Evolutionary conservation across 2,888 invertebrate species (phyloP), one percentile per base, ranked within the genome.

Genomic region (Nymphalis c-album): DNA sequence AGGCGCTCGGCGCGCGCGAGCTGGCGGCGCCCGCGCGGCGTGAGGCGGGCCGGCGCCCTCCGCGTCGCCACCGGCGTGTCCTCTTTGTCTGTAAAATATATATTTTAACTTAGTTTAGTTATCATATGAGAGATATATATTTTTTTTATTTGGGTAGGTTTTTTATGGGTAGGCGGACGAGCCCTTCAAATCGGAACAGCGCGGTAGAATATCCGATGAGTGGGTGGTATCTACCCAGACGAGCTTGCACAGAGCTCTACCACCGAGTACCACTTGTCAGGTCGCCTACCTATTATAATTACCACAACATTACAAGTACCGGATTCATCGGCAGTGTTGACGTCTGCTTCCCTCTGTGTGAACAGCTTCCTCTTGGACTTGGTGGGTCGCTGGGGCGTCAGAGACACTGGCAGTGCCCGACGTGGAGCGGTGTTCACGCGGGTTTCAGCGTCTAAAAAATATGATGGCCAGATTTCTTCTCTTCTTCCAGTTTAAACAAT

Each of bases 391-490:
- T 65, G 59, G 0, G 75, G 63, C 0, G 67, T 46, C 0, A 57
- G 48, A 0, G 70, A 60, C 2, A 47, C 60, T 0, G 75, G 75
- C 3, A 77, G 45, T 0, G 77, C 83, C 0, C 85, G 80, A 0
- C 87, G 78, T 0, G 85, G 86, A 0, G 84, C 85, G 0, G 91
- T 90, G 77, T 91, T 89, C 40, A 90, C 83, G 0, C 85, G 79
- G 2, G 76, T 73, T 10, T 80, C 80, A 20, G 77, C 31, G 16
- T 80, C 86, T 87, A 72, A 71, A 4, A 2, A 47, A 47, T n/a
- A 62, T 47, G 40, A n/a, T 2, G 18, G 6, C 26, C 5, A 6
- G 6, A 5, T 6, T 6, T 26, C 26, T 5, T 31, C 26, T 6
- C 26, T 31, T 31, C 26, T 31, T 31, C 26, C 6, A 31, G 26